A percentile compares a stretch with the other conserved stretches of the same genome.
Evolutionary conservation across 2,888 invertebrate genomes (phyloP).

Genomic region (Phyllotreta striolata): DNA sequence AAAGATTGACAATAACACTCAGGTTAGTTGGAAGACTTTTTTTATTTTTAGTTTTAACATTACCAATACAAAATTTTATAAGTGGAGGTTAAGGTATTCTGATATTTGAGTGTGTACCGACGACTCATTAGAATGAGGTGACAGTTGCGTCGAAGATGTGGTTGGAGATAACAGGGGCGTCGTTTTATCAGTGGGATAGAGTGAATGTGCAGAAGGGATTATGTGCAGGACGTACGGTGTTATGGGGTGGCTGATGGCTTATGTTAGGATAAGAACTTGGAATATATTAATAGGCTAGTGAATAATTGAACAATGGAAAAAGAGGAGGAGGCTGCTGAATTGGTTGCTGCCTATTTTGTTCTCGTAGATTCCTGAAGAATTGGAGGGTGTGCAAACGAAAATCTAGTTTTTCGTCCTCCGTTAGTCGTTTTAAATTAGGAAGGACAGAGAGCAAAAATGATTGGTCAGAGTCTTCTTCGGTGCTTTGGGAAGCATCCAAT

Average conservation of each 20-base stretch:
- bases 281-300: no score
- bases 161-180: no score
- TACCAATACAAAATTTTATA: constrained; percentile 5
- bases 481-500: not conserved
- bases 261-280: not conserved
- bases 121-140: no score
- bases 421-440: constrained; percentile 29
- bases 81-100: no score
- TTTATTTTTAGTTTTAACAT: not conserved
- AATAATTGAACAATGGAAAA: not conserved
- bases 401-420: constrained; percentile 37
- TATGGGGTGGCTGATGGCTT: constrained; percentile 9
- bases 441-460: constrained; percentile 34
- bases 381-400: constrained; percentile 33
- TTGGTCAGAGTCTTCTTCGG: constrained; percentile 33
- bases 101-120: no score
- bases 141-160: no score
- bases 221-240: not conserved
- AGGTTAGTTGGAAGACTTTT: constrained; percentile 7
- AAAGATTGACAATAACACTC: constrained; percentile 21
- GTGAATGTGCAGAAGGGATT: no score
- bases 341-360: constrained; percentile 1
- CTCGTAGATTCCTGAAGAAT: constrained; percentile 31
- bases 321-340: not conserved
- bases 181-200: no score